phyloP scores from a whole-genome alignment of 2,888 invertebrate species.

The Neuroscelio doddi region DNA sequence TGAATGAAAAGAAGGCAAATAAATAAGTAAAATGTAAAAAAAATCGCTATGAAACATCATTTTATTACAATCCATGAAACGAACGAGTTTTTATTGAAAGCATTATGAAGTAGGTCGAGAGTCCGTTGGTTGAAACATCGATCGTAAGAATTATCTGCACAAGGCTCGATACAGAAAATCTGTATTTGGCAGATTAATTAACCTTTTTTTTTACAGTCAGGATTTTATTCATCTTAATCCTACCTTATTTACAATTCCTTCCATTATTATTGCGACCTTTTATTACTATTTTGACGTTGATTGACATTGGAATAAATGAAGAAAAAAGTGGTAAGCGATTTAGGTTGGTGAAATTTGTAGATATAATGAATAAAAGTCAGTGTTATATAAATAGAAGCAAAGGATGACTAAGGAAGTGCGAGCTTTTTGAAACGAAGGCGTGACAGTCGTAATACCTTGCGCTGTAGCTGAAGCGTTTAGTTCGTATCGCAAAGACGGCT shows the following conservation, averaged over 20 bases:
- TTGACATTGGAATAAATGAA: no score
- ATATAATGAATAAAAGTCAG: no score
- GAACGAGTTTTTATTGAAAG: constrained; percentile 46
- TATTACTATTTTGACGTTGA: no score
- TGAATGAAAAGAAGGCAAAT: no score
- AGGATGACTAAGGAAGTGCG: constrained; percentile 20
- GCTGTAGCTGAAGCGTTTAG: constrained; percentile 30
- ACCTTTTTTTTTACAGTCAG: constrained; percentile 22
- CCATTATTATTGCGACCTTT: no score
- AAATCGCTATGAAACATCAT: no score
- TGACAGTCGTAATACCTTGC: constrained; percentile 35
- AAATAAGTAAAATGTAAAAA: no score
- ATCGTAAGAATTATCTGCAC: constrained; percentile 27
- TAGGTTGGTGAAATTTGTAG: no score
- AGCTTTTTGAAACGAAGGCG: constrained; percentile 24
- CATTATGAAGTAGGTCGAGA: constrained; percentile 61
- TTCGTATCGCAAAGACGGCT: constrained; percentile 46
- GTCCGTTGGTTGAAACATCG: constrained; percentile 45
- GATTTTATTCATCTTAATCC: constrained; percentile 20
- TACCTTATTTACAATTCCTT: not conserved
- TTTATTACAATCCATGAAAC: constrained; percentile 7
- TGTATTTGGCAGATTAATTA: constrained; percentile 22
- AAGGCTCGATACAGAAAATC: constrained; percentile 12
- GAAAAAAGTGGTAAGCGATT: no score
- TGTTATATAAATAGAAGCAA: no score